Evolutionary conservation across 1,140 invertebrate species (phyloP).

Genomic region (Pectinophora gossypiella): DNA sequence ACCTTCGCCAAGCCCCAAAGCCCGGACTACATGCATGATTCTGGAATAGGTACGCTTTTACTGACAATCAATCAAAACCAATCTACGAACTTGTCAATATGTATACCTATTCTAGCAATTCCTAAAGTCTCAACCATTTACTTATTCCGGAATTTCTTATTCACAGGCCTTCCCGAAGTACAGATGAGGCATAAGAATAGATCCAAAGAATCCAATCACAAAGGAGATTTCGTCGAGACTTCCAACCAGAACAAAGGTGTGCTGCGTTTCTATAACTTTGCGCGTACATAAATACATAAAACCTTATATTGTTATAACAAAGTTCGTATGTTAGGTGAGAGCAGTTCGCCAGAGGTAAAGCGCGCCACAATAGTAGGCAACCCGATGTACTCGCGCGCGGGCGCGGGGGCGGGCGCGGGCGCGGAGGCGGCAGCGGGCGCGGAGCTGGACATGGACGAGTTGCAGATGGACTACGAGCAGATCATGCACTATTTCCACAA

Average conservation of each 20-base stretch:
- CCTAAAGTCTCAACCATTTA: too few species aligned
- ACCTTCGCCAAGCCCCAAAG: constrained; percentile 66
- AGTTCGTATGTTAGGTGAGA: constrained; percentile 27
- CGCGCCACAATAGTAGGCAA: constrained; percentile 90
- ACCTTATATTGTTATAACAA: not conserved
- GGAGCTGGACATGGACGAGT: constrained; percentile 83
- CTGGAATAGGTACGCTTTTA: constrained; percentile 72
- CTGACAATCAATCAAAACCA: too few species aligned
- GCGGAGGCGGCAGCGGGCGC: constrained; percentile 70
- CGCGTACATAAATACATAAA: too few species aligned
- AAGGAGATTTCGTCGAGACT: constrained; percentile 59
- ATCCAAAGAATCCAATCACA: constrained; percentile 42
- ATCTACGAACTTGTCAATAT: too few species aligned
- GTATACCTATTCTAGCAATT: too few species aligned
- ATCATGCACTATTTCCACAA: constrained; percentile 98
- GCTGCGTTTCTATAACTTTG: not conserved
- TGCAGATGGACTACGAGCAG: constrained; percentile 97
- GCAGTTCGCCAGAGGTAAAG: constrained; percentile 81
- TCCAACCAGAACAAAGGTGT: constrained; percentile 57
- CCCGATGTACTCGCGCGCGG: constrained; percentile 85
- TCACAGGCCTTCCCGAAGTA: constrained; percentile 58
- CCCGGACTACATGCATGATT: constrained; percentile 74
- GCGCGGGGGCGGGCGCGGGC: constrained; percentile 77
- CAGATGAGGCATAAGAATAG: constrained; percentile 64
- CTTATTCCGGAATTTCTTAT: too few species aligned